Conservation (phyloP, 2,113 vertebrate species). For the Nycticryphes semicollaris region DNA sequence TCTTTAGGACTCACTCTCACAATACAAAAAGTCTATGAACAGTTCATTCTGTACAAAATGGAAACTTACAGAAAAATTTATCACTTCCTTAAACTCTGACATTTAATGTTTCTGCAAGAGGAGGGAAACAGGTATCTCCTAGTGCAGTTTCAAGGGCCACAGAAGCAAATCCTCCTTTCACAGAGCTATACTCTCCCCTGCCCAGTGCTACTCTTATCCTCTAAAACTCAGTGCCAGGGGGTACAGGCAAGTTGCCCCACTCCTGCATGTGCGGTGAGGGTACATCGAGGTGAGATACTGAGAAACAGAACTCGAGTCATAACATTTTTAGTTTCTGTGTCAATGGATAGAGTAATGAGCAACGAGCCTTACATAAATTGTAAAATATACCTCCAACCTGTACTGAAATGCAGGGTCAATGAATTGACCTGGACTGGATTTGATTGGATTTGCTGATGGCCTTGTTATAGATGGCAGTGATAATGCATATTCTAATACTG, state of each 20-base stretch:
- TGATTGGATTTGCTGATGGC: slow-evolving; percentile 1
- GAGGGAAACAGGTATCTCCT: background rate
- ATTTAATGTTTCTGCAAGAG: background rate
- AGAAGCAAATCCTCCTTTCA: background rate
- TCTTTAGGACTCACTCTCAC: background rate
- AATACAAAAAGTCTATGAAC: background rate
- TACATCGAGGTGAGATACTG: background rate
- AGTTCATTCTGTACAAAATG: background rate
- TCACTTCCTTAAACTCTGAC: background rate
- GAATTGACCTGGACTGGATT: too few species aligned
- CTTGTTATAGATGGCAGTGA: background rate
- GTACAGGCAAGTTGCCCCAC: background rate
- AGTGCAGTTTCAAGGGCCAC: background rate
- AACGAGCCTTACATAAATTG: background rate
- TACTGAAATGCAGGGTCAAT: background rate
- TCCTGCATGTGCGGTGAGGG: background rate
- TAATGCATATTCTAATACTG: background rate
- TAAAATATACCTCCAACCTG: background rate
- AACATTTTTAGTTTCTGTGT: background rate
- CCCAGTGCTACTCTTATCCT: background rate
- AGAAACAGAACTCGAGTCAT: background rate
- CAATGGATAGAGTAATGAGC: background rate
- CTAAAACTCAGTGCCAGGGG: background rate
- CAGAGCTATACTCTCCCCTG: background rate
- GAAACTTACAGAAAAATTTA: background rate